Percentiles rank a stretch among this genome's conserved stretches.
Conservation (phyloP, 2,113 vertebrate genomes). For the Choloepus hoffmanni region DNA sequence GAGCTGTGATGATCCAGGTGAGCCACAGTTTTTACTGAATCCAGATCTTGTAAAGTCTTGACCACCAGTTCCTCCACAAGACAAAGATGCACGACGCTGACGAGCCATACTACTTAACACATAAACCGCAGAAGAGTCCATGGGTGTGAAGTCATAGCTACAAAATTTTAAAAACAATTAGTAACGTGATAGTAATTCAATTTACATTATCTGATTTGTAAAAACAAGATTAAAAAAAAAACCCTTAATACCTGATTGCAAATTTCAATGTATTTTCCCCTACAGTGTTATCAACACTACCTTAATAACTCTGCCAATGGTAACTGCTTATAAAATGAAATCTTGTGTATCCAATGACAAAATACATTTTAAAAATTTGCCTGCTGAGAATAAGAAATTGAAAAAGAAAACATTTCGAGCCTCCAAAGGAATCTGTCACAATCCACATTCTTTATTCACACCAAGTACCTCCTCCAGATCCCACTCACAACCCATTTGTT, state of each 20-base stretch:
- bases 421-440: neutral
- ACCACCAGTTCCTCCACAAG: slow-evolving; percentile 91
- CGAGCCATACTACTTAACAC: slow-evolving; percentile 99
- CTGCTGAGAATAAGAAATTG: neutral
- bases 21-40: slow-evolving; percentile 88
- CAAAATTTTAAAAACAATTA: neutral
- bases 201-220: neutral
- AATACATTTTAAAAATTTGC: neutral
- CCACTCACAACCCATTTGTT: neutral
- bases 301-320: neutral
- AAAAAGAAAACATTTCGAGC: neutral
- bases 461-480: neutral
- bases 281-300: neutral
- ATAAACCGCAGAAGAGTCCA: slow-evolving; percentile 99
- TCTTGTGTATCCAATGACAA: neutral
- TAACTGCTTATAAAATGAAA: neutral
- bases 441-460: neutral
- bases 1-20: slow-evolving; percentile 89
- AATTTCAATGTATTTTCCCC: neutral
- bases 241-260: neutral
- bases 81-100: slow-evolving; percentile 95
- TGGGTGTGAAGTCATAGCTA: slow-evolving; percentile 98
- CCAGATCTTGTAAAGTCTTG: slow-evolving; percentile 93
- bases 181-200: neutral
- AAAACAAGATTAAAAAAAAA: neutral